These are phyloP conservation scores for Peromyscus attwateri DNA, from an alignment of 2,797 vertebrate species.

Conservation along the genomic window DNA sequence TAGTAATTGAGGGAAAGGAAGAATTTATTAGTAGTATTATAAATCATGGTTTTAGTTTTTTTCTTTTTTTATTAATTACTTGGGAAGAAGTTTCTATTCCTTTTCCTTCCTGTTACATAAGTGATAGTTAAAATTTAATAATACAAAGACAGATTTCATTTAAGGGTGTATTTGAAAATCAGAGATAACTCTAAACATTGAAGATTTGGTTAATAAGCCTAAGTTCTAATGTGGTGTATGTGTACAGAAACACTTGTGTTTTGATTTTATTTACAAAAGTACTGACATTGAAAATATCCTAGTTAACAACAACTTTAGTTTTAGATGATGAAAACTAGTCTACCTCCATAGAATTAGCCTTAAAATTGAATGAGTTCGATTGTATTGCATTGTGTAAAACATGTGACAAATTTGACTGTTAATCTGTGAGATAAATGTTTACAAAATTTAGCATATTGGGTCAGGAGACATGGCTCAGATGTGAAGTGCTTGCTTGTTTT, in stretches of 20 bases:
- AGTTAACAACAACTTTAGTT: not conserved
- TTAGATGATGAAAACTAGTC: not conserved
- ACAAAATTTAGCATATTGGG: not conserved
- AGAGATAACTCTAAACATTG: not conserved
- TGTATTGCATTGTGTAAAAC: not conserved
- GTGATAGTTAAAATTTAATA: not conserved
- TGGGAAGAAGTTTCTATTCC: not conserved
- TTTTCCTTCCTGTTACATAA: not conserved
- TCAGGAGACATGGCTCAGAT: not conserved
- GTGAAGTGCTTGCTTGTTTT: not conserved
- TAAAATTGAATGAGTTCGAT: not conserved
- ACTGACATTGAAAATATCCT: not conserved
- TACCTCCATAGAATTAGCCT: not conserved
- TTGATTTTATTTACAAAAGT: conserved; percentile 29
- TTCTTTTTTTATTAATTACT: not conserved
- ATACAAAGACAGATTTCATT: not conserved
- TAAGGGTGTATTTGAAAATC: not conserved
- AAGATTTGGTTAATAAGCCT: not conserved
- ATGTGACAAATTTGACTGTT: not conserved
- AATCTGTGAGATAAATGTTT: not conserved
- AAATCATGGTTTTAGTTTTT: not conserved
- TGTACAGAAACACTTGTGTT: not conserved
- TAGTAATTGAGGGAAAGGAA: not conserved
- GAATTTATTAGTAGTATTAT: not conserved
- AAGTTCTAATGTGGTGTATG: not conserved